Evolutionary conservation across 1,140 invertebrate species (phyloP).

Genomic region (Caerostris extrusa): DNA sequence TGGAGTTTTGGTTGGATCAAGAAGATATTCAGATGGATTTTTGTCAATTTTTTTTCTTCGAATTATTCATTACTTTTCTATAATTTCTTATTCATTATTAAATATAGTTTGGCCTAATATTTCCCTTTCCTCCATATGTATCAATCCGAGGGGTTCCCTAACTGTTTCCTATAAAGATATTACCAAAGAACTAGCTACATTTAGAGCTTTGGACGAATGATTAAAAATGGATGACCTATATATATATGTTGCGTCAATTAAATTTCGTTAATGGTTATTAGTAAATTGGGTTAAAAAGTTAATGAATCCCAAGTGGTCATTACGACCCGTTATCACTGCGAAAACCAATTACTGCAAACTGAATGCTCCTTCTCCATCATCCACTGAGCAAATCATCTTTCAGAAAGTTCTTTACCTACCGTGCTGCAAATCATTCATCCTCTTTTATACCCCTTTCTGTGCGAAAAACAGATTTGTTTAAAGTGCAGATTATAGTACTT

Average conservation of each 20-base stretch:
- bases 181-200: too few species aligned
- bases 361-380: not conserved
- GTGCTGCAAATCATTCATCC: too few species aligned
- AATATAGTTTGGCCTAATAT: too few species aligned
- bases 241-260: not conserved
- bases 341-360: not conserved
- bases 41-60: too few species aligned
- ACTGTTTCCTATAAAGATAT: too few species aligned
- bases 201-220: too few species aligned
- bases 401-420: not conserved
- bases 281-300: not conserved
- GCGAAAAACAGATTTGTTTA: slow-evolving; percentile 26
- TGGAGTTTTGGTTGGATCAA: too few species aligned
- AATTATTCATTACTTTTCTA: too few species aligned
- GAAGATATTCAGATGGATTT: too few species aligned
- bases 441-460: not conserved
- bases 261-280: not conserved
- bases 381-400: not conserved
- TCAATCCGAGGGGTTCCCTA: too few species aligned
- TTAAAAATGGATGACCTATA: not conserved
- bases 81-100: too few species aligned
- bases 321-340: not conserved
- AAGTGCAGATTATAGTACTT: slow-evolving; percentile 58
- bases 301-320: not conserved
- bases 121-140: too few species aligned